Conservation (phyloP, 2,797 vertebrate species). For the Eupleurogrammus muticus region DNA sequence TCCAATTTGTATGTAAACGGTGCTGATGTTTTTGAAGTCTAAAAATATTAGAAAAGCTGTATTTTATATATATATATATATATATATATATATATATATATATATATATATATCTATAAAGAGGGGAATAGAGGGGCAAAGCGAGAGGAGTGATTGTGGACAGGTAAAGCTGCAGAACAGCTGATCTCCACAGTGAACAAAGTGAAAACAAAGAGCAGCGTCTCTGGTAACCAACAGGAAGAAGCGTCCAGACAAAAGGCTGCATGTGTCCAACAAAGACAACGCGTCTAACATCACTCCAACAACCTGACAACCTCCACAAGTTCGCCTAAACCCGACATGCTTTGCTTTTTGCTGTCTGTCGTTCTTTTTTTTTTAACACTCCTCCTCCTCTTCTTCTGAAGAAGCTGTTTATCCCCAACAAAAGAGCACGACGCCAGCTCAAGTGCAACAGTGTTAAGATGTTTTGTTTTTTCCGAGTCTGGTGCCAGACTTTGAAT, state of each 20-base stretch:
- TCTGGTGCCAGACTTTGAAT: conserved; percentile 29
- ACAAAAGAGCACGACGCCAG: conserved; percentile 68
- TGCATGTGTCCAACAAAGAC: background rate
- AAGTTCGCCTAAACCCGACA: background rate
- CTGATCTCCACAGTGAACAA: conserved; percentile 42
- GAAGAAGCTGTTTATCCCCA: conserved; percentile 44
- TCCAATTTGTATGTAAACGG: background rate
- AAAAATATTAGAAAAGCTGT: background rate
- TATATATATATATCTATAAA: no score
- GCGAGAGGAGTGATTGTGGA: no score
- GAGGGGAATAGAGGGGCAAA: conserved; percentile 15
- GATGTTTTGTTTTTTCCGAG: conserved; percentile 15
- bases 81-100: no score
- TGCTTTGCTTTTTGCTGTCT: no score
- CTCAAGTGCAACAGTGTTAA: conserved; percentile 51
- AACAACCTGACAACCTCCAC: background rate
- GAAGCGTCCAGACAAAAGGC: conserved; percentile 68
- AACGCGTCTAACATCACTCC: background rate
- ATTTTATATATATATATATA: background rate
- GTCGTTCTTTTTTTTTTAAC: background rate
- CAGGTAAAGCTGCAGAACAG: no score
- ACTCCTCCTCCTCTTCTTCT: background rate
- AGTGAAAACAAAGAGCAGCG: conserved; percentile 70
- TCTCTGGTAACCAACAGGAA: conserved; percentile 68
- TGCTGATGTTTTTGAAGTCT: background rate